Conservation (phyloP, 2,797 vertebrate genomes). For the Centropyge bicolor region DNA sequence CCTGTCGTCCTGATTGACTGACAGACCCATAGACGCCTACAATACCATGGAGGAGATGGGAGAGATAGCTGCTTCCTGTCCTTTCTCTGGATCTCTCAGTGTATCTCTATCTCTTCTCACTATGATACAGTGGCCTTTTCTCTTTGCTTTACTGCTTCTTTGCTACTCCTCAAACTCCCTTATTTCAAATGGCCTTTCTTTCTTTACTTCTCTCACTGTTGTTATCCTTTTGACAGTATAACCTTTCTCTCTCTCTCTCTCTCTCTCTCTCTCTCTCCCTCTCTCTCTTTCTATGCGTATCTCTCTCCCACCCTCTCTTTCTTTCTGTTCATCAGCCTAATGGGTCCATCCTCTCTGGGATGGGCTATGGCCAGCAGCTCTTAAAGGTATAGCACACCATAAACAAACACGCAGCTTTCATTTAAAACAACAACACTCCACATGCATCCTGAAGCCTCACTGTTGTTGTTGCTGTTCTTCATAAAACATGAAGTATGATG, state of each 20-base stretch:
- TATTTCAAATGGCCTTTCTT: conserved; percentile 26
- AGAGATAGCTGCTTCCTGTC: conserved; percentile 70
- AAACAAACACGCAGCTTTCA: conserved; percentile 60
- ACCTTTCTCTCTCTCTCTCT: conserved; percentile 13
- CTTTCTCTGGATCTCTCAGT: conserved; percentile 37
- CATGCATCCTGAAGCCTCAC: background rate
- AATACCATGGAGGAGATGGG: conserved; percentile 69
- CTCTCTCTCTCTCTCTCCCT: conserved; percentile 13
- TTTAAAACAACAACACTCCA: conserved; percentile 19
- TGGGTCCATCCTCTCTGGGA: conserved; percentile 80
- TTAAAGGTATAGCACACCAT: conserved; percentile 79
- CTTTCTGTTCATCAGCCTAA: conserved; percentile 76
- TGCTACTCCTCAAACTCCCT: conserved; percentile 27
- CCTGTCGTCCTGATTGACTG: conserved; percentile 74
- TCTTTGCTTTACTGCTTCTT: conserved; percentile 18
- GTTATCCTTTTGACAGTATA: conserved; percentile 43
- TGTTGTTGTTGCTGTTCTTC: background rate
- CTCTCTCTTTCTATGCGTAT: conserved; percentile 13
- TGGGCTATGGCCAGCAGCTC: conserved; percentile 75
- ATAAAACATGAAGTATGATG: background rate
- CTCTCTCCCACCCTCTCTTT: conserved; percentile 18
- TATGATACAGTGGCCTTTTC: conserved; percentile 15
- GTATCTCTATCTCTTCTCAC: conserved; percentile 47
- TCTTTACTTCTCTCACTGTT: conserved; percentile 52
- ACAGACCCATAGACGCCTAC: conserved; percentile 78